Conservation (phyloP, 1,140 invertebrate species). For the Drosophila pectinifera region DNA sequence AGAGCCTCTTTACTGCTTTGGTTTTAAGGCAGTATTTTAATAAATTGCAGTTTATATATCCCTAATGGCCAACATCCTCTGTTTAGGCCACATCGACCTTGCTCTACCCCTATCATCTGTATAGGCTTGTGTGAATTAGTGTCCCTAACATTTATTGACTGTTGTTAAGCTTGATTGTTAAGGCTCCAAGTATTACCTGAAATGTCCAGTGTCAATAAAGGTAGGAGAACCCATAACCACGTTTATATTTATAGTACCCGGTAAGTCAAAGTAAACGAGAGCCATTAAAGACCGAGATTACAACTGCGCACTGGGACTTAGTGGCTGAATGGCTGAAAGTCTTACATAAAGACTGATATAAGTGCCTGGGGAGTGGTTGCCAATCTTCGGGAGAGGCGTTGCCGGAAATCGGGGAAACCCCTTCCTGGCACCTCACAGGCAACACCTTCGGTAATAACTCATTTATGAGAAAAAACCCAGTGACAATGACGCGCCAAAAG, state of each 20-base stretch:
- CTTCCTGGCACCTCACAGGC: not conserved
- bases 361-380: slow-evolving; percentile 5
- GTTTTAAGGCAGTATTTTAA: too few relatives aligned
- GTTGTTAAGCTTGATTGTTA: not conserved
- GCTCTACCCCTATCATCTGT: not conserved
- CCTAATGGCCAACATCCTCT: slow-evolving; percentile 1
- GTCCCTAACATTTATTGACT: slow-evolving; percentile 11
- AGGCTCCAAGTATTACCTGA: slow-evolving; percentile 1
- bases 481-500: slow-evolving; percentile 60
- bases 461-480: slow-evolving; percentile 18
- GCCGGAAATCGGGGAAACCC: slow-evolving; percentile 23
- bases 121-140: not conserved
- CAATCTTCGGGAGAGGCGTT: slow-evolving; percentile 10
- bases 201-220: slow-evolving; percentile 1
- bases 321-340: not conserved
- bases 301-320: not conserved
- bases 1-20: not conserved
- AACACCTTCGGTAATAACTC: slow-evolving; percentile 5
- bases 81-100: not conserved
- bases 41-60: not conserved
- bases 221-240: too few relatives aligned
- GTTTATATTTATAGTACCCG: slow-evolving; percentile 6
- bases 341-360: not conserved
- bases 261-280: slow-evolving; percentile 5
- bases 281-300: slow-evolving; percentile 3